Evolutionary conservation across 92 coral and sea anemone species (phyloP).

Genomic region (Anthopleura xanthogrammica): DNA sequence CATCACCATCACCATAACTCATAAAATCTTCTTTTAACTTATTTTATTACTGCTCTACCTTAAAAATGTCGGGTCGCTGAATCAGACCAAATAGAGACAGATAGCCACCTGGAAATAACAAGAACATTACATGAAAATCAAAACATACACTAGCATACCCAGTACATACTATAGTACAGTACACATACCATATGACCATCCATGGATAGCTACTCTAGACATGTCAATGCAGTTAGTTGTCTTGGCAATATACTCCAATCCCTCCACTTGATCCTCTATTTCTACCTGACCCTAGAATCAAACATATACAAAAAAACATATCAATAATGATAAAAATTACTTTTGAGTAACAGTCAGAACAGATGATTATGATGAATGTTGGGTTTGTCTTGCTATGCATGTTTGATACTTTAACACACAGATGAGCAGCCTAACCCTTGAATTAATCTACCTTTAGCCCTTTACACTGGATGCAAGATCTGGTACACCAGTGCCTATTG

Average conservation of each 20-base stretch:
- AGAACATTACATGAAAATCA: not conserved
- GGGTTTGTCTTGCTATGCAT: not conserved
- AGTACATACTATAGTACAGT: not conserved
- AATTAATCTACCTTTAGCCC: constrained; percentile 8
- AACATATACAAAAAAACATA: not conserved
- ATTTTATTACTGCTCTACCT: constrained; percentile 40
- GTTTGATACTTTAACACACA: not conserved
- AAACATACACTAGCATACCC: not conserved
- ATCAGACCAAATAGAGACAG: constrained; percentile 81
- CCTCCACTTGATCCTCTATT: constrained; percentile 97
- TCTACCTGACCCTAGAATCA: constrained; percentile 81
- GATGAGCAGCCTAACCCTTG: not conserved
- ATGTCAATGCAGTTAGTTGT: constrained; percentile 78
- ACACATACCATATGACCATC: constrained; percentile 94
- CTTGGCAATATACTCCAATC: constrained; percentile 77
- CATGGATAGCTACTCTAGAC: constrained; percentile 93
- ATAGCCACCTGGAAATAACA: constrained; percentile 70
- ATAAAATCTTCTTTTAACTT: not conserved
- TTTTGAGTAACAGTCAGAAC: too few species aligned
- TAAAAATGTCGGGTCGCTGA: constrained; percentile 87
- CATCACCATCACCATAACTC: too few species aligned
- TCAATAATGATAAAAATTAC: not conserved
- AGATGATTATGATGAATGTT: not conserved
- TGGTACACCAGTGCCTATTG: constrained; percentile 17
- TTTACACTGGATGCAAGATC: constrained; percentile 12